Evolutionary conservation across 2,888 invertebrate genomes (phyloP).

Genomic region (Bhutanitis thaidina): DNA sequence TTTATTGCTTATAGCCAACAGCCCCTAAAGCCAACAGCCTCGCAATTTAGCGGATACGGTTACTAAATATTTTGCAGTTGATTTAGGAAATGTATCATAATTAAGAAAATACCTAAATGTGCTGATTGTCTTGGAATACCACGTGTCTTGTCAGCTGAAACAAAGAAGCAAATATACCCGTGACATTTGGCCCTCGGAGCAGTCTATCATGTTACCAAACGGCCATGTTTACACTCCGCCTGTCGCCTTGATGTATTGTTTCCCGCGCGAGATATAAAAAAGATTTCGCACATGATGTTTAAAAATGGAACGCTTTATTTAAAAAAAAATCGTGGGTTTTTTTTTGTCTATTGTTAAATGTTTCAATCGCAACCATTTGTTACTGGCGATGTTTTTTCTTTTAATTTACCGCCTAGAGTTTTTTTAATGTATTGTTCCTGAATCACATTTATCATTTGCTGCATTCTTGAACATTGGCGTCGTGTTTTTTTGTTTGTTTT

Average conservation of each 20-base stretch:
- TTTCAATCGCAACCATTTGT: conserved; percentile 9
- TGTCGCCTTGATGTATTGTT: conserved; percentile 7
- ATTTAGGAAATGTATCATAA: too few species aligned
- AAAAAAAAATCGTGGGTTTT: neutral
- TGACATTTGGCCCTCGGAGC: neutral
- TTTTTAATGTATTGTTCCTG: conserved; percentile 2
- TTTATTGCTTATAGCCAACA: too few species aligned
- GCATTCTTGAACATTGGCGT: neutral
- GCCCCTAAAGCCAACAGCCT: too few species aligned
- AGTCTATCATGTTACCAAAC: neutral
- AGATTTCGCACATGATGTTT: conserved; percentile 1
- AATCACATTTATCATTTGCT: conserved; percentile 1
- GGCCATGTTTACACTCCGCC: conserved; percentile 4
- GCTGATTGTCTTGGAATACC: neutral
- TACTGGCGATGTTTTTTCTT: neutral
- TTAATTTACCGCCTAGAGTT: neutral
- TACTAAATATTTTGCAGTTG: too few species aligned
- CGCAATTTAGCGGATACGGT: too few species aligned
- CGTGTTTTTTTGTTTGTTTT: neutral
- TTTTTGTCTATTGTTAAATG: conserved; percentile 7
- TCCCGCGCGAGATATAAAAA: conserved; percentile 9
- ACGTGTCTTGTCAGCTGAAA: neutral
- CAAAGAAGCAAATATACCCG: neutral
- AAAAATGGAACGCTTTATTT: conserved; percentile 7
- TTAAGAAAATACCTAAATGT: too few species aligned